Evolutionary conservation across 1,140 invertebrate genomes (phyloP), one percentile per base, ranked within the genome.

Genomic region (Conus ventricosus): DNA sequence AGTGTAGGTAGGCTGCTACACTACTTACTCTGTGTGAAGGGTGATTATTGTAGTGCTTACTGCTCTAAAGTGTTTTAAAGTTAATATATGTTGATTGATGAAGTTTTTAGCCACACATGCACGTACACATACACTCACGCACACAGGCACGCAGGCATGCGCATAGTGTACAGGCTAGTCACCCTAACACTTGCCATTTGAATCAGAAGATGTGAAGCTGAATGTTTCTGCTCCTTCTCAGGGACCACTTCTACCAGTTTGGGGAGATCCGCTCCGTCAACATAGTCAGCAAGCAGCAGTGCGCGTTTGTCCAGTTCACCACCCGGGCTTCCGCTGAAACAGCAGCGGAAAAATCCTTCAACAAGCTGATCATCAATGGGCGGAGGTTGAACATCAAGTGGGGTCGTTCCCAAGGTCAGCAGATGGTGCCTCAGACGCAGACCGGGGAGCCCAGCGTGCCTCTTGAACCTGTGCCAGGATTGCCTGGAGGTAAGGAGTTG

Each of bases 221-320:
- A 4, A 67, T 39, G 5, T 82, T 39, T 63, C n/a, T 84, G 15
- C n/a, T 88, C 15, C 15, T 75, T 78, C 92, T 63, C 92, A 97
- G 97, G 88, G 97, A 98, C 95, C 97, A 98, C 94, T 99, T 99
- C 94, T 99, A 99, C 96, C 99, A 99, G 95, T 99, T 98, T 96
- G 99, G 99, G n/a, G 99, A 99, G 95, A 99, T 99, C 86, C 96
- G 99, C 51, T 97, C 97, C 4, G 96, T 99, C 4, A 99, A 98
- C 76, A 96, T 99, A 91, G 97, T 99, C 4, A 96, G 97, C 0
- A 97, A 98, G 91, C 98, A 99, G 92, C 98, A 99, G 92, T 99
- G 99, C 96, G 99, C 98, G 0, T 99, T 99, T 95, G 97, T 99
- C 8, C 98, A 99, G 93, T 99, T 98, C 94, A 99, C 98, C 0